Evolutionary conservation across 2,888 invertebrate species (phyloP).

Genomic region (Apamea epomidion): DNA sequence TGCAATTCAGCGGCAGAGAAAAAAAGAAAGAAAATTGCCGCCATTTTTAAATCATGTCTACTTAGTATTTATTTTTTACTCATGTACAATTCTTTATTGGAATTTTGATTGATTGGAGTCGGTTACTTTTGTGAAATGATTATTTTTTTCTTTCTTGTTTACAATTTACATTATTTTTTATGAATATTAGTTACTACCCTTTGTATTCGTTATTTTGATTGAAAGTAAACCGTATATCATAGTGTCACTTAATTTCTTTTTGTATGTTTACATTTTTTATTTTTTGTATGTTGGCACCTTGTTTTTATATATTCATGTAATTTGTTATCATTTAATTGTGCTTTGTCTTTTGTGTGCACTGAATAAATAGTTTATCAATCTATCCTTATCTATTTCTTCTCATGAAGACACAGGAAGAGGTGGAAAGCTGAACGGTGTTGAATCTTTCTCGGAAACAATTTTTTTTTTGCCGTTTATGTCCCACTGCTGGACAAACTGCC

Average conservation of each 20-base stretch:
- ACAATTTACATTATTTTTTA: conserved; percentile 5
- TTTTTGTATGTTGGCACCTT: background rate
- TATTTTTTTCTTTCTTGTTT: conserved; percentile 36
- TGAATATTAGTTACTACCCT: background rate
- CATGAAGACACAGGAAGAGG: background rate
- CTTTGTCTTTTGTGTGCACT: background rate
- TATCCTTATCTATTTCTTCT: background rate
- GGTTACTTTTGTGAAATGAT: conserved; percentile 50
- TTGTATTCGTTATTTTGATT: background rate
- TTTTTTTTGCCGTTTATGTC: no score
- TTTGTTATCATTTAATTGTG: background rate
- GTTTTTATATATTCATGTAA: background rate
- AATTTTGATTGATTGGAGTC: conserved; percentile 73
- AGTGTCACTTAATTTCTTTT: background rate
- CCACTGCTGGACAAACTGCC: no score
- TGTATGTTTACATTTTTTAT: background rate
- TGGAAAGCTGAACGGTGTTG: background rate
- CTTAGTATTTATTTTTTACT: conserved; percentile 65
- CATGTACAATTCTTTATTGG: conserved; percentile 69
- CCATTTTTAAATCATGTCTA: conserved; percentile 74
- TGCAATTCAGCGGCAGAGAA: conserved; percentile 77
- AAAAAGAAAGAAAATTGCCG: conserved; percentile 78
- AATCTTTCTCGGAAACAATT: background rate
- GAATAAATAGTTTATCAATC: background rate
- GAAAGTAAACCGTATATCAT: background rate